Evolutionary conservation across 2,888 invertebrate genomes (phyloP), one percentile per base, ranked within the genome.

Genomic region (Hemistola chrysoprasaria): DNA sequence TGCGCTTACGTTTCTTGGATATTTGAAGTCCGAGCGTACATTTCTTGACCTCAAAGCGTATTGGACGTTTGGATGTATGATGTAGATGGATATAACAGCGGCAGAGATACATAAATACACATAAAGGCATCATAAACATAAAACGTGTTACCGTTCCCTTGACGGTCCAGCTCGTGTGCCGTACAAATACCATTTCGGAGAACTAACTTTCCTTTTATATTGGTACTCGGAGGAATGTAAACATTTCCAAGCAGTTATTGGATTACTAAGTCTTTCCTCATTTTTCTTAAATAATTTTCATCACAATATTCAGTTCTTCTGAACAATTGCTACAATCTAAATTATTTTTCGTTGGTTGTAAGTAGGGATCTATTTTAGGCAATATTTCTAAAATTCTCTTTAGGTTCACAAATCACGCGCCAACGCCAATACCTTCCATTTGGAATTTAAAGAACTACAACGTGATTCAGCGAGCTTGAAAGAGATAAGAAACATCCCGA

Each of bases 121-220:
- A 52, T 53, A 54, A 62, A 65, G 63, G 66, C 64, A 63, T 67
- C 67, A 72, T 72, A 70, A 73, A 66, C 69, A 66, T 75, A 72
- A 74, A 76, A 73, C 66, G 61, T 60, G 68, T 60, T 67, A 60
- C 63, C 53, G 59, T 59, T 64, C 64, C 62, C 65, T 56, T 52
- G 61, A 61, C 59, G 59, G 56, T 44, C 59, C 53, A 54, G 47
- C 59, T 59, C 56, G 54, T 50, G 45, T 45, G 47, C 53, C 44
- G 52, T 56, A 62, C 61, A 55, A 67, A 70, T 62, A 62, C 48
- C 56, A 63, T 65, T 76, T 65, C 68, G 58, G 43, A 49, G 66
- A 74, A 74, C 63, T 53, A 60, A 67, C 66, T 69, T 65, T 64
- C 62, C 55, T 68, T 71, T 63, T 65, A 70, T 67, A 66, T 56